Conservation (phyloP, 1,140 invertebrate species). For the Diabrotica virgifera region DNA sequence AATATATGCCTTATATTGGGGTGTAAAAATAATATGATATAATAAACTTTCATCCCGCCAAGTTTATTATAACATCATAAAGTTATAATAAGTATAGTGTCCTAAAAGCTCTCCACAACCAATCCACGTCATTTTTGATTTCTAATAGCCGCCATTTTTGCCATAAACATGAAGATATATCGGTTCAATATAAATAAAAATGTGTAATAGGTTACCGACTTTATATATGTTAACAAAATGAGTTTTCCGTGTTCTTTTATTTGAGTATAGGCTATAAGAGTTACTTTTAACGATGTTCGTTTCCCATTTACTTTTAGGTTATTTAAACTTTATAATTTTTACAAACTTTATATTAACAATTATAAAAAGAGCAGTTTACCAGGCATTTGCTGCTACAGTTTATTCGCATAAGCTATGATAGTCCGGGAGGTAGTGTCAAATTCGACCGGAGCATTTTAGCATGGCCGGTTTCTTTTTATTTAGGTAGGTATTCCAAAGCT, state of each 20-base stretch:
- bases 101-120: constrained; percentile 11
- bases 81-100: constrained; percentile 22
- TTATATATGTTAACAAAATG: not conserved
- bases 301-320: no score
- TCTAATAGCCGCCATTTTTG: constrained; percentile 21
- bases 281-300: no score
- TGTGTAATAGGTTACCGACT: not conserved
- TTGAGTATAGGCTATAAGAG: not conserved
- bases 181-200: constrained; percentile 22
- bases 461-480: no score
- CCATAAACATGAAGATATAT: constrained; percentile 11
- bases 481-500: no score
- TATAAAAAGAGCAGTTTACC: no score
- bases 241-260: not conserved
- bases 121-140: constrained; percentile 22
- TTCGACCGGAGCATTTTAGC: no score
- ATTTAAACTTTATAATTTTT: no score
- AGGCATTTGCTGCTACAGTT: no score
- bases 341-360: no score
- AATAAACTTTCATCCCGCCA: constrained; percentile 8
- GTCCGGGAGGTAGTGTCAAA: no score
- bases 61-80: constrained; percentile 27
- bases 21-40: not conserved
- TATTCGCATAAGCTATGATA: no score
- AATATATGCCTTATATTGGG: not conserved